Percentiles rank a stretch among this genome's conserved stretches.
Evolutionary conservation across 2,113 vertebrate species (phyloP).

Genomic region (Lophura nycthemera): DNA sequence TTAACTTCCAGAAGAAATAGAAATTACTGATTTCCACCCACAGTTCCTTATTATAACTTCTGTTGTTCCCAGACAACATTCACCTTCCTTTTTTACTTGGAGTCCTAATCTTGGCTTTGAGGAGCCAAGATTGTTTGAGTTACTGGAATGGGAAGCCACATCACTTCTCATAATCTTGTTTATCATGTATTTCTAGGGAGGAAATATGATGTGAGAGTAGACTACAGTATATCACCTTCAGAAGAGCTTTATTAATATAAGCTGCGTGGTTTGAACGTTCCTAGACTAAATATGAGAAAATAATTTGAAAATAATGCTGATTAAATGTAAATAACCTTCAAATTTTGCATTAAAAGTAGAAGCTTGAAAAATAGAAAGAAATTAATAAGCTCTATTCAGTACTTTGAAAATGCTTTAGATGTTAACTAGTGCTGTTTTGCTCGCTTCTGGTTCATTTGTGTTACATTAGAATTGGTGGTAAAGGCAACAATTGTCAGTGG

Average conservation of each 20-base stretch:
- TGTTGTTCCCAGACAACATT: not conserved
- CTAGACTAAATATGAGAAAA: not conserved
- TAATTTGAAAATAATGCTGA: not conserved
- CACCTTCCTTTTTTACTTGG: not conserved
- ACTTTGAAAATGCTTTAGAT: not conserved
- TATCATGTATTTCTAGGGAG: not conserved
- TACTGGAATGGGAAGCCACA: not conserved
- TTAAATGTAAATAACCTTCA: not conserved
- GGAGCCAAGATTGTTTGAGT: not conserved
- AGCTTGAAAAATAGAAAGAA: not conserved
- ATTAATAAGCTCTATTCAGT: not conserved
- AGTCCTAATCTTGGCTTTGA: not conserved
- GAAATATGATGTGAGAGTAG: not conserved
- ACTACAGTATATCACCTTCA: not conserved
- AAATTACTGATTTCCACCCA: not conserved
- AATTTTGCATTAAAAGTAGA: not conserved
- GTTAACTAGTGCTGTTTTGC: not conserved
- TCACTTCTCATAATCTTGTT: not conserved
- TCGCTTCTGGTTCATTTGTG: not conserved
- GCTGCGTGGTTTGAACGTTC: not conserved
- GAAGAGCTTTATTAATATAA: not conserved
- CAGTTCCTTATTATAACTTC: not conserved
- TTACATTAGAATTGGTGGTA: not conserved
- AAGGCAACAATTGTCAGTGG: not conserved
- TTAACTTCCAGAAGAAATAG: not conserved